Evolutionary conservation across 2,888 invertebrate genomes (phyloP).

Genomic region (Venusia cambrica): DNA sequence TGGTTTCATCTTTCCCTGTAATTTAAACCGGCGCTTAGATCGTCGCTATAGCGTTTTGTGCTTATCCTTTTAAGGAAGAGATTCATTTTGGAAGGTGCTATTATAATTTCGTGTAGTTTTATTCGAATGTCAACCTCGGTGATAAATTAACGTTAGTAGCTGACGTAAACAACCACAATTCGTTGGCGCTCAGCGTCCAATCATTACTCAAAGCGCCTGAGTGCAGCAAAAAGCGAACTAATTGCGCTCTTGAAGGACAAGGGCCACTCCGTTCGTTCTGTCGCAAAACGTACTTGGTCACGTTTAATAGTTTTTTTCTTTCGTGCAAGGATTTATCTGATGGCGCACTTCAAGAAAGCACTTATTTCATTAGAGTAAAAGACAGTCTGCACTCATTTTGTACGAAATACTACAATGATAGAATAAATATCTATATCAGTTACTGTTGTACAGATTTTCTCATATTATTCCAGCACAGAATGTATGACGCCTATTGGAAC

Average conservation of each 20-base stretch:
- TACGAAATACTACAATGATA: conserved; percentile 1
- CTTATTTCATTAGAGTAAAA: conserved; percentile 18
- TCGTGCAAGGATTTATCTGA: conserved; percentile 45
- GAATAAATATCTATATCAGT: no score
- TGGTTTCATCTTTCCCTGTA: conserved; percentile 37
- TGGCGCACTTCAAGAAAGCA: conserved; percentile 21
- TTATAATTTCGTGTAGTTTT: conserved; percentile 49
- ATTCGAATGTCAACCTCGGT: conserved; percentile 39
- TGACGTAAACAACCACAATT: conserved; percentile 66
- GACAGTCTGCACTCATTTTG: conserved; percentile 7
- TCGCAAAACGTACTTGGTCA: conserved; percentile 73
- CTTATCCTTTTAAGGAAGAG: conserved; percentile 38
- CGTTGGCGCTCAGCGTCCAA: conserved; percentile 53
- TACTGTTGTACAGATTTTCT: no score
- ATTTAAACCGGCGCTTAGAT: conserved; percentile 19
- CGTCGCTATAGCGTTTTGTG: conserved; percentile 23
- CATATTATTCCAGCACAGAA: no score
- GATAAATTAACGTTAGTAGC: conserved; percentile 71
- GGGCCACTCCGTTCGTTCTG: conserved; percentile 62
- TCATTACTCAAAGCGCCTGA: conserved; percentile 74
- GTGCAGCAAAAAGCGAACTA: conserved; percentile 75
- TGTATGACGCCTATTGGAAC: no score
- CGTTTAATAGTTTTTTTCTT: conserved; percentile 73
- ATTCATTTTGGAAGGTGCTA: conserved; percentile 38
- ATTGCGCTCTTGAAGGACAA: conserved; percentile 76